Evolutionary conservation across 2,797 vertebrate genomes (phyloP).

Genomic region (Amblyopsis hoosieri): DNA sequence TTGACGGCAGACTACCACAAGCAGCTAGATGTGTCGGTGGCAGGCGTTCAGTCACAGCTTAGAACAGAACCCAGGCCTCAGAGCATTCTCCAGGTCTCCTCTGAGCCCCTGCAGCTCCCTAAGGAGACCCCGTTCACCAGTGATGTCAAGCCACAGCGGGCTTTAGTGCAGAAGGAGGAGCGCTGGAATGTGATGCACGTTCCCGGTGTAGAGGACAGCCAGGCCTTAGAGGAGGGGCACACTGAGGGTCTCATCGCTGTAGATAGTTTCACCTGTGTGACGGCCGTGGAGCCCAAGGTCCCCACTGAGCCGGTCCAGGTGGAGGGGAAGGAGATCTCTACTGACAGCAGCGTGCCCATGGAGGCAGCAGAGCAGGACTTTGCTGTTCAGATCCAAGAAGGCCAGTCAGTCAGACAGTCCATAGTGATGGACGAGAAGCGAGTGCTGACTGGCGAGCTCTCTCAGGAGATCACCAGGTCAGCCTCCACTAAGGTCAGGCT

Average conservation of each 20-base stretch:
- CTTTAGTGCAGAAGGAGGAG: conserved; percentile 82
- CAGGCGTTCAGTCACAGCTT: conserved; percentile 62
- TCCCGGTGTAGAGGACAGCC: conserved; percentile 73
- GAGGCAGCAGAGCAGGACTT: conserved; percentile 82
- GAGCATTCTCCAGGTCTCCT: conserved; percentile 74
- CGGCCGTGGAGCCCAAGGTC: conserved; percentile 74
- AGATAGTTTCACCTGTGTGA: conserved; percentile 63
- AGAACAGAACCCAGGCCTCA: conserved; percentile 68
- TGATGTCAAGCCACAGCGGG: conserved; percentile 75
- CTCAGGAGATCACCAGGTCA: conserved; percentile 65
- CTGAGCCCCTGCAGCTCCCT: conserved; percentile 73
- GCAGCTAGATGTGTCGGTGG: conserved; percentile 68
- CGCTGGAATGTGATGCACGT: conserved; percentile 77
- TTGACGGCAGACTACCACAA: conserved; percentile 75
- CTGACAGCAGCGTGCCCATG: conserved; percentile 78
- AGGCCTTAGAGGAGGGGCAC: conserved; percentile 72
- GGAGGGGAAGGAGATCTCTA: conserved; percentile 73
- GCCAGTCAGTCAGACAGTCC: conserved; percentile 83
- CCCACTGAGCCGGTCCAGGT: conserved; percentile 74
- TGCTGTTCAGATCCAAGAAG: conserved; percentile 83
- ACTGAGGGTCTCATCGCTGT: conserved; percentile 71
- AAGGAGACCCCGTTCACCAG: conserved; percentile 77
- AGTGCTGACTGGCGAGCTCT: conserved; percentile 75
- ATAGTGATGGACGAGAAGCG: conserved; percentile 85
- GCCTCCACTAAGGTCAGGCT: conserved; percentile 49